phyloP scores from a whole-genome alignment of 2,888 invertebrate genomes.

The Andrena fulva region DNA sequence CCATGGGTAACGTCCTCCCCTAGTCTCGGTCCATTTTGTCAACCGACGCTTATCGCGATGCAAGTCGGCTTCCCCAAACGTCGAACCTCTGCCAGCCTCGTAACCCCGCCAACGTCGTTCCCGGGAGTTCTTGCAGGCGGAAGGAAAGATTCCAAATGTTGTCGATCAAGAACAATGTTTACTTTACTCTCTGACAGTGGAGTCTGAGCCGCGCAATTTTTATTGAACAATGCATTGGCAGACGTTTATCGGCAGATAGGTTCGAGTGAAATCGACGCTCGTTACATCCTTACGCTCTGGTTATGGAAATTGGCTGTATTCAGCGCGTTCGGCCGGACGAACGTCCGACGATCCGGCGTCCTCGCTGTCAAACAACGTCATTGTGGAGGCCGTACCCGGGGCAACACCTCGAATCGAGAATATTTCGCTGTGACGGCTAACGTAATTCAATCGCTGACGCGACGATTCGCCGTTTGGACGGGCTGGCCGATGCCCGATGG shows the following conservation, averaged over 20 bases:
- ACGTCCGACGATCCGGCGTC: conserved; percentile 27
- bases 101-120: neutral
- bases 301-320: conserved; percentile 10
- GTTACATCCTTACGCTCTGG: neutral
- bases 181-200: no score
- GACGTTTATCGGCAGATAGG: neutral
- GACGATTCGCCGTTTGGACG: conserved; percentile 50
- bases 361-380: conserved; percentile 38
- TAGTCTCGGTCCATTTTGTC: neutral
- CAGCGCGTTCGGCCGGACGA: neutral
- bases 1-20: neutral
- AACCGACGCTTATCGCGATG: neutral
- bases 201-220: no score
- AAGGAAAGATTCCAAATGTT: neutral
- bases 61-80: neutral
- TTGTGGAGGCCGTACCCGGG: neutral
- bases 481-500: conserved; percentile 19
- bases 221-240: no score
- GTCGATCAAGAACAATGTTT: no score
- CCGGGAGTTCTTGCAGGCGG: neutral
- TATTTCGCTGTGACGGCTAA: conserved; percentile 53
- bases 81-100: no score
- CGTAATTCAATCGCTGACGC: conserved; percentile 59
- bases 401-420: conserved; percentile 33
- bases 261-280: conserved; percentile 3